Evolutionary conservation across 2,797 vertebrate species (phyloP), one percentile per base, ranked within the genome.

Genomic region (Oceanodroma leucorhoa): DNA sequence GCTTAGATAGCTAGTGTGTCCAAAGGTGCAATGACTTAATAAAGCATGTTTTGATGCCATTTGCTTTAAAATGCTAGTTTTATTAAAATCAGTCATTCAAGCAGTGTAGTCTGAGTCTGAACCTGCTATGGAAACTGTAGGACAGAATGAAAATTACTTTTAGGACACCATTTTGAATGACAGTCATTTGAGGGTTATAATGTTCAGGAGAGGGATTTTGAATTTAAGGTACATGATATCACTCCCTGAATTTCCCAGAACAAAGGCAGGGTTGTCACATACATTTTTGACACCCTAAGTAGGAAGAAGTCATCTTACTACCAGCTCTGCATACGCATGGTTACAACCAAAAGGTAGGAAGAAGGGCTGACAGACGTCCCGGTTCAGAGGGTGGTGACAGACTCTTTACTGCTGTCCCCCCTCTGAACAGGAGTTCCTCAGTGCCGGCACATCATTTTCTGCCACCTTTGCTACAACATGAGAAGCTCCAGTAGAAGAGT

Each of bases 281-380:
- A 53, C 10, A 21, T 46, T 85, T 61, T 40, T 64, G 40, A 48
- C 14, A 60, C 43, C 5, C 18, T 43, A 32, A 20, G 21, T 27
- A 53, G 26, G 19, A 82, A 79, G 8, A 62, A 41, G 11, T 29
- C 22, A 17, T 43, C 36, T 67, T 67, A 14, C 17, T 57, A 20
- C 14, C 60, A 80, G 8, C 23, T 24, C 14, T 55, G 41, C 0
- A 0, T 70, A n/a, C 2, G 5, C 20, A 30, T 34, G 32, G 27
- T 40, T 75, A 34, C 26, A 50, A 50, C 13, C 24, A 79, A 51
- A 58, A 90, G 9, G 43, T 6, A 46, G 11, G 27, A 58, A 69
- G 62, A 80, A 65, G 13, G 23, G 14, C 16, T 4, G 5, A 27
- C 8, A 27, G 34, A 24, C 0, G 2, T 67, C 34, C 30, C 2